A percentile compares a stretch with the other conserved stretches of the same genome.
Conservation (phyloP, 2,113 vertebrate genomes). For the Brachirus orientalis region DNA sequence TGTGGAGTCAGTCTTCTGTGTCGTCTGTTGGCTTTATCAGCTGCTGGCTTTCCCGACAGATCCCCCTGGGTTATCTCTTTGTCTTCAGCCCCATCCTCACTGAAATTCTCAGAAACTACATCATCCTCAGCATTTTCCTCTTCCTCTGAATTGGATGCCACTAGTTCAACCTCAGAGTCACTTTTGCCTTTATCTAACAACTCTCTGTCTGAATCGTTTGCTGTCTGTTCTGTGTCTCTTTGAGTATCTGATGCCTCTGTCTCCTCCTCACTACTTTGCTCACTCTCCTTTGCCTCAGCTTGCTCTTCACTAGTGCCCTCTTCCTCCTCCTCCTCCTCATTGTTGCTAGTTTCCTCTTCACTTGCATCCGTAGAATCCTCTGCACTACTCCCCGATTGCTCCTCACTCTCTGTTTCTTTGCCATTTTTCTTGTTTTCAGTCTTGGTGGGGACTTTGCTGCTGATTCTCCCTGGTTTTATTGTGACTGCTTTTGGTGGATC, state of each 20-base stretch:
- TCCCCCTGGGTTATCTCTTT: constrained; percentile 29
- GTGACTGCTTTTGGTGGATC: constrained; percentile 13
- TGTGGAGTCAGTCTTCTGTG: constrained; percentile 3
- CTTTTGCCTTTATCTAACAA: constrained; percentile 26
- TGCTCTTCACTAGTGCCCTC: constrained; percentile 40
- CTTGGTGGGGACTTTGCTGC: constrained; percentile 34
- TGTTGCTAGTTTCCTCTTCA: constrained; percentile 44
- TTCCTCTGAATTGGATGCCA: constrained; percentile 30
- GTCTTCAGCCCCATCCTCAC: constrained; percentile 37
- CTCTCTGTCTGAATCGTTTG: constrained; percentile 22
- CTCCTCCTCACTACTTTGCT: constrained; percentile 54
- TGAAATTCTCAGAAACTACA: background rate
- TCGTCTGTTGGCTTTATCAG: constrained; percentile 24
- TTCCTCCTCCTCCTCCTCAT: constrained; percentile 54
- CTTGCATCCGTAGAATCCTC: constrained; percentile 46
- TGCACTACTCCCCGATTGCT: constrained; percentile 46
- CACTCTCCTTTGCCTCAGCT: constrained; percentile 46
- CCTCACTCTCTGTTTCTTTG: constrained; percentile 44
- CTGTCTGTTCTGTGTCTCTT: constrained; percentile 31
- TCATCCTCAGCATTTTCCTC: constrained; percentile 20
- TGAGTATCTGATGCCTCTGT: constrained; percentile 34
- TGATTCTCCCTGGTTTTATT: constrained; percentile 8
- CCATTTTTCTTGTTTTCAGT: constrained; percentile 26
- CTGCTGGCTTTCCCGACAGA: background rate
- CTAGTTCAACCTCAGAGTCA: constrained; percentile 20